Conservation (phyloP, 2,888 invertebrate genomes). For the Netelia fuscicornis region DNA sequence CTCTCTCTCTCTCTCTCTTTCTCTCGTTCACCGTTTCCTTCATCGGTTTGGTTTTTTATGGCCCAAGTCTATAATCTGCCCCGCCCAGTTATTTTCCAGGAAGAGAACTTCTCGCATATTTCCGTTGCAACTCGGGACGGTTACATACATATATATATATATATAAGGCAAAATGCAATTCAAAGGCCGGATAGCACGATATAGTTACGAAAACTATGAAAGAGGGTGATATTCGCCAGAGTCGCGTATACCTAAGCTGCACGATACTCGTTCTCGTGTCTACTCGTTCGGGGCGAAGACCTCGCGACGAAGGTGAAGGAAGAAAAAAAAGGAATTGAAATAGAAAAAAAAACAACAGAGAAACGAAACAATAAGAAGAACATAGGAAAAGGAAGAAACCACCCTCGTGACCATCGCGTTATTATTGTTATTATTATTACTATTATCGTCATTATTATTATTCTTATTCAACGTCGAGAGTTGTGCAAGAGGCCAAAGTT, state of each 20-base stretch:
- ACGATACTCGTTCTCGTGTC: constrained; percentile 57
- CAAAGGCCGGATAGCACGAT: constrained; percentile 30
- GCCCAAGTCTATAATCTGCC: constrained; percentile 62
- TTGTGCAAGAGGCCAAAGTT: constrained; percentile 77
- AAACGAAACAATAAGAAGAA: constrained; percentile 30
- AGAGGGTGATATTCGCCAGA: constrained; percentile 18
- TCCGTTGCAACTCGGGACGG: constrained; percentile 21
- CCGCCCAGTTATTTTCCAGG: constrained; percentile 63
- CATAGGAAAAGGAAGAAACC: constrained; percentile 32
- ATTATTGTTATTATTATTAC: constrained; percentile 36
- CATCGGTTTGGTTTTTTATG: constrained; percentile 55
- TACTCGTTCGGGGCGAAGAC: constrained; percentile 42
- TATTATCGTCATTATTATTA: constrained; percentile 28
- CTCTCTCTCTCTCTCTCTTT: constrained; percentile 24
- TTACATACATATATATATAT: constrained; percentile 6
- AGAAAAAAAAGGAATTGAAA: constrained; percentile 13
- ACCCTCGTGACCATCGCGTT: constrained; percentile 19
- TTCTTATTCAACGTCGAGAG: constrained; percentile 64
- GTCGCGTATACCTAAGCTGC: constrained; percentile 7
- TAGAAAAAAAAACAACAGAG: constrained; percentile 31
- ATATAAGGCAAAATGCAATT: constrained; percentile 34
- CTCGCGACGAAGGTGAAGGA: neutral
- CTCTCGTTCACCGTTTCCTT: constrained; percentile 56
- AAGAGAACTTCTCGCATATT: constrained; percentile 44
- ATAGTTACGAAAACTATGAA: constrained; percentile 23